Conservation (phyloP, 2,888 invertebrate species). For the Macrophya annulata region DNA sequence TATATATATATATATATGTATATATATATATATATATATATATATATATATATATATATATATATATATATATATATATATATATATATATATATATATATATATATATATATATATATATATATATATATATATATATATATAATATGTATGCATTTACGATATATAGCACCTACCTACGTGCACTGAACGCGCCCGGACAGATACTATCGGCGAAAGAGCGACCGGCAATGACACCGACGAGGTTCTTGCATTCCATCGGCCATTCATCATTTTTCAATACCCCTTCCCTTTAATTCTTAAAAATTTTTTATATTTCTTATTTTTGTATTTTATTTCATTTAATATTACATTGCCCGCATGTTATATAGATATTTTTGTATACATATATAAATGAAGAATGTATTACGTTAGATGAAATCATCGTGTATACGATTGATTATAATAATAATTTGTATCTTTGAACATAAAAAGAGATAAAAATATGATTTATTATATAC, state of each 20-base stretch:
- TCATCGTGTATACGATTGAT: constrained; percentile 1
- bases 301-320: background rate
- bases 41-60: background rate
- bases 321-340: background rate
- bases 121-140: background rate
- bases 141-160: background rate
- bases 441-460: background rate
- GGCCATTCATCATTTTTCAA: constrained; percentile 76
- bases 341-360: background rate
- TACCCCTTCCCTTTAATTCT: constrained; percentile 56
- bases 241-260: constrained; percentile 50
- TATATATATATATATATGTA: background rate
- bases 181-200: constrained; percentile 22
- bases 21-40: background rate
- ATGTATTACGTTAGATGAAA: background rate
- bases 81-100: background rate
- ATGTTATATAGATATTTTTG: too few species aligned
- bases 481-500: background rate
- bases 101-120: background rate
- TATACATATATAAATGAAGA: background rate
- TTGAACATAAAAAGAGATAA: background rate
- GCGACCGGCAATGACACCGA: constrained; percentile 36
- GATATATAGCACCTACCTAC: constrained; percentile 27
- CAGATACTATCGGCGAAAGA: constrained; percentile 44
- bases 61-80: background rate